Evolutionary conservation across 2,113 vertebrate genomes (phyloP).

Genomic region (Lethenteron reissneri): DNA sequence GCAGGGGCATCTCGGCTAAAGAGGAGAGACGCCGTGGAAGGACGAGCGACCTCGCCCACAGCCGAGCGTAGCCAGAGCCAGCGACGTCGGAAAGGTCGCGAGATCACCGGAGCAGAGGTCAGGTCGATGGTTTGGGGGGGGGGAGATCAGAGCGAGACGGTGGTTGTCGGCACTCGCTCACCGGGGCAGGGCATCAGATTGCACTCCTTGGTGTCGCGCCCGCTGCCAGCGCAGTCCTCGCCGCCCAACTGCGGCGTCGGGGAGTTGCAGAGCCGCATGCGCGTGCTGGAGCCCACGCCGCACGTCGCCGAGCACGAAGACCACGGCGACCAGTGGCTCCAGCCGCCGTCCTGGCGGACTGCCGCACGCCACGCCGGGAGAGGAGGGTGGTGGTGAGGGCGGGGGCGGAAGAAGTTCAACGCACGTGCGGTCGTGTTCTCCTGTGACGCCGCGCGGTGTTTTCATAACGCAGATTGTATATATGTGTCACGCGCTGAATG

Average conservation of each 20-base stretch:
- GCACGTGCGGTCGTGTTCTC: too few relatives aligned
- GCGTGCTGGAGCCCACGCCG: constrained; percentile 62
- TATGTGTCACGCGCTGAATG: too few relatives aligned
- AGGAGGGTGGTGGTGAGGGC: too few relatives aligned
- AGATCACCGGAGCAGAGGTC: too few relatives aligned
- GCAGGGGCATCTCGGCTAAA: too few relatives aligned
- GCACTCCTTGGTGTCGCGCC: constrained; percentile 66
- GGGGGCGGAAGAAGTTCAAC: too few relatives aligned
- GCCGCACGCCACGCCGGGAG: background rate
- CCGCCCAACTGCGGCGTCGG: constrained; percentile 77
- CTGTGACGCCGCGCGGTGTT: too few relatives aligned
- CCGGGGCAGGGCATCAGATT: constrained; percentile 53
- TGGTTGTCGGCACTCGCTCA: constrained; percentile 18
- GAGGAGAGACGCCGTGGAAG: too few relatives aligned
- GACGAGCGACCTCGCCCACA: too few relatives aligned
- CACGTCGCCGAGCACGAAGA: constrained; percentile 80
- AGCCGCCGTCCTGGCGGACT: constrained; percentile 82
- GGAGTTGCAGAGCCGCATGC: constrained; percentile 84
- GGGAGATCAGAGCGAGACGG: background rate
- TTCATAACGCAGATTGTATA: too few relatives aligned
- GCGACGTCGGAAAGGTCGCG: too few relatives aligned
- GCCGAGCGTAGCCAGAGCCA: too few relatives aligned
- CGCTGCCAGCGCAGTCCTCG: constrained; percentile 51
- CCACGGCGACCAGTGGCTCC: constrained; percentile 96
- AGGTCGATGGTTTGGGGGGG: background rate